Base-by-base conservation (phyloP, 1,140 invertebrate genomes). In the Macrotrachela quadricornifera region DNA sequence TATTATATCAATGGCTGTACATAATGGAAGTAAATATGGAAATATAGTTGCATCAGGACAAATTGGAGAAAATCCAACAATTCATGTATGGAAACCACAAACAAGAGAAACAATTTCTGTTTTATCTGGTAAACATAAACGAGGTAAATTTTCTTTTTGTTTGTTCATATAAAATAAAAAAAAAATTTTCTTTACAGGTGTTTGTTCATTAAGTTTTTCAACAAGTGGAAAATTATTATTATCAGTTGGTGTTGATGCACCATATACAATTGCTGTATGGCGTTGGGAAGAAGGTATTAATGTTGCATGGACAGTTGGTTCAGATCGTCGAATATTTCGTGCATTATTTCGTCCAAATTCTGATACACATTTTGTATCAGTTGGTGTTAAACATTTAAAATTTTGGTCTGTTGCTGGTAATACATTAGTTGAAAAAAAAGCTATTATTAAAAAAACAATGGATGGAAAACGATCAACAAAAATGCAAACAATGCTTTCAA, bases 311-410 rank as follows among this genome's bases (percentile, higher is more conserved):
- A 56, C 49, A 30, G 37, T 56, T 10, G 68, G 64, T 18, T 63
- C 66, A 52, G 58, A 57, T 11, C 56, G 64, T 49, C 59, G 67
- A 56, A 67, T 71, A 49, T 71, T 71, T 59, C 61, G 62, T 15
- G 65, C 64, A 13, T 63, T 68, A 51, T 71, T 70, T 56, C 59
- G 69, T 10, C 68, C 68, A 10, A 69, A 71, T 59, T 70, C 68
- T 12, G 68, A 71, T 56, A 66, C 61, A 38, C 60, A 64, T 43
- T 68, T 71, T 62, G 70, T 70, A 10, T 63, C 62, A 47, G 67
- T 70, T 48, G 70, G 70, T 44, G 66, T 71, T 10, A 69, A 70
- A 51, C 70, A 71, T 60, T 62, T 71, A 17, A 70, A 68, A 59
- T 71, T 71, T 57, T 71, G 70, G 70, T 61, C 62, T 10, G 61